Evolutionary conservation across 1,140 invertebrate species (phyloP).

Genomic region (Uloborus diversus): DNA sequence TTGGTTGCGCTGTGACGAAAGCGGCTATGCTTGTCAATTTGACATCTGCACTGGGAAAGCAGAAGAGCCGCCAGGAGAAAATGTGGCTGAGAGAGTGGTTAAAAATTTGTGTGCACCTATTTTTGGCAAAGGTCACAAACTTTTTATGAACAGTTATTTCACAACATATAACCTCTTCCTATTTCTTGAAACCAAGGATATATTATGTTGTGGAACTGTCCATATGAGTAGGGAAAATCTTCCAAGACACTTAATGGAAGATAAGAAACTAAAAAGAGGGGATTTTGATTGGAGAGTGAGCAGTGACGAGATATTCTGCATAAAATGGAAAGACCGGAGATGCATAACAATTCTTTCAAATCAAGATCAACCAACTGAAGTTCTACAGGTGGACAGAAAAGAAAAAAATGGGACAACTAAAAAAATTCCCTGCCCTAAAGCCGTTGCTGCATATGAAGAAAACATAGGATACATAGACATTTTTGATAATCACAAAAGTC

Average conservation of each 20-base stretch:
- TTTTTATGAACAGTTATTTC: slow-evolving; percentile 7
- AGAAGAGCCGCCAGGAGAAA: not conserved
- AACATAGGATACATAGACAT: not conserved
- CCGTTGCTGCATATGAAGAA: not conserved
- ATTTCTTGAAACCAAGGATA: not conserved
- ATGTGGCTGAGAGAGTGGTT: not conserved
- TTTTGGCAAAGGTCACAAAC: not conserved
- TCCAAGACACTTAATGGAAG: not conserved
- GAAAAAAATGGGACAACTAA: not conserved
- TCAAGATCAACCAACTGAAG: not conserved
- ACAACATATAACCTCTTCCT: not conserved
- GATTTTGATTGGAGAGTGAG: not conserved
- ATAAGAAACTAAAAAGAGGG: not conserved
- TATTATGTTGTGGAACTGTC: not conserved
- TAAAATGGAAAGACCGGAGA: slow-evolving; percentile 14
- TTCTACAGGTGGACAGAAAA: not conserved
- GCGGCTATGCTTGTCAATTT: slow-evolving; percentile 7
- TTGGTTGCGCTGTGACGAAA: slow-evolving; percentile 10
- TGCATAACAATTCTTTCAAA: not conserved
- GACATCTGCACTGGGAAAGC: not conserved
- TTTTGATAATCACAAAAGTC: not conserved
- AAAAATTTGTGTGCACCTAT: slow-evolving; percentile 1
- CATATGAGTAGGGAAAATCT: not conserved
- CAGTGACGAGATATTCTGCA: not conserved
- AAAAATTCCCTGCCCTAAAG: not conserved